Evolutionary conservation across 2,797 vertebrate species (phyloP).

Genomic region (Erithacus rubecula): DNA sequence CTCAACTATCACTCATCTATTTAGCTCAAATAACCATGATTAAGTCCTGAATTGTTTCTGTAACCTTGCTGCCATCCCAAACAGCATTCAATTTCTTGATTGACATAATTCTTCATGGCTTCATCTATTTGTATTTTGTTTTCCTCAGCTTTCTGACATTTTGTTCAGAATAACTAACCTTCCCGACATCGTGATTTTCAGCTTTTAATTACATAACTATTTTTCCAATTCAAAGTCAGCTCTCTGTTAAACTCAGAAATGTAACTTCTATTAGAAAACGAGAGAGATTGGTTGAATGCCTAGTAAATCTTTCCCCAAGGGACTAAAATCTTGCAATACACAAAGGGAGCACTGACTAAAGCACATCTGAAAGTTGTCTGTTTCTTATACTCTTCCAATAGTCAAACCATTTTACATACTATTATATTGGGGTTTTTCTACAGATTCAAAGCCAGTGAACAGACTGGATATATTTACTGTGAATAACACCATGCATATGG

Average conservation of each 20-base stretch:
- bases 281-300: neutral
- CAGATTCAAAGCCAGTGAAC: neutral
- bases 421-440: neutral
- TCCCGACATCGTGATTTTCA: neutral
- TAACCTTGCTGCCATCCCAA: neutral
- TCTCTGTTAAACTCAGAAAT: neutral
- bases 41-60: neutral
- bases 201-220: neutral
- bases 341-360: neutral
- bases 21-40: neutral
- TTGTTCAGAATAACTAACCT: neutral
- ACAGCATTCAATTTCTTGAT: neutral
- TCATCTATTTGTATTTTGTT: neutral
- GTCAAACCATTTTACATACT: neutral
- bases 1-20: neutral
- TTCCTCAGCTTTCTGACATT: neutral
- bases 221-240: neutral
- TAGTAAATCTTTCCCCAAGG: neutral
- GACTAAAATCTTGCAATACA: neutral
- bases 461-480: neutral
- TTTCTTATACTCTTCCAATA: neutral
- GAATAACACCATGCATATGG: neutral
- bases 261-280: neutral
- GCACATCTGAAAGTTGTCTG: neutral
- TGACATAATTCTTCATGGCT: neutral